These are phyloP conservation scores for Drosophila seclusa DNA, from an alignment of 2,888 invertebrate species.

Conservation along the genomic window DNA sequence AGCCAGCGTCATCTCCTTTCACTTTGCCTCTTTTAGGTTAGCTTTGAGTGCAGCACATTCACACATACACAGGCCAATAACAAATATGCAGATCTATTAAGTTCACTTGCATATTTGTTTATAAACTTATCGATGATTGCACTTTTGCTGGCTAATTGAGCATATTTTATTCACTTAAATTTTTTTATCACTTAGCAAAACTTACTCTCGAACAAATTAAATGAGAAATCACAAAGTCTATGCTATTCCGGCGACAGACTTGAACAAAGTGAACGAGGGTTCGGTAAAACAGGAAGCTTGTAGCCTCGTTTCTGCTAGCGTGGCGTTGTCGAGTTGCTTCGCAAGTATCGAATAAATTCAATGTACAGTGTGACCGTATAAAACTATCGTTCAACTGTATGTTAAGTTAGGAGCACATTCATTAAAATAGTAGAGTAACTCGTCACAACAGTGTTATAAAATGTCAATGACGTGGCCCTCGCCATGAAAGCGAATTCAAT, in stretches of 20 bases:
- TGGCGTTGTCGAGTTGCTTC: slow-evolving; percentile 44
- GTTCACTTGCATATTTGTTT: slow-evolving; percentile 71
- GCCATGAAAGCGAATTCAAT: slow-evolving; percentile 23
- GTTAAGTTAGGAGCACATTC: slow-evolving; percentile 27
- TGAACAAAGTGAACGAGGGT: slow-evolving; percentile 89
- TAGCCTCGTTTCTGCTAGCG: slow-evolving; percentile 71
- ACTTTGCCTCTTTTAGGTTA: slow-evolving; percentile 68
- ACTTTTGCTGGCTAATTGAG: slow-evolving; percentile 49
- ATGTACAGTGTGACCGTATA: slow-evolving; percentile 10
- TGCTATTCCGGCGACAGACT: slow-evolving; percentile 89
- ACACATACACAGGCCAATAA: slow-evolving; percentile 29
- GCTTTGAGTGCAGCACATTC: slow-evolving; percentile 24
- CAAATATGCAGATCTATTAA: slow-evolving; percentile 52
- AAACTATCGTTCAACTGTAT: not conserved
- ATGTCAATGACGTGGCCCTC: slow-evolving; percentile 55
- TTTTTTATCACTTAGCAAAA: slow-evolving; percentile 61
- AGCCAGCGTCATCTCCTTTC: slow-evolving; percentile 67
- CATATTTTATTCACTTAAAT: slow-evolving; percentile 40
- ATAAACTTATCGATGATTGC: slow-evolving; percentile 43
- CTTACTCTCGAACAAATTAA: slow-evolving; percentile 83
- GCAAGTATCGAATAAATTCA: slow-evolving; percentile 10
- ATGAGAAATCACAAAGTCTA: slow-evolving; percentile 84
- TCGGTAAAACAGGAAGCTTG: slow-evolving; percentile 83
- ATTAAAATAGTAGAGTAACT: not conserved
- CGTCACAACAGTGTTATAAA: slow-evolving; percentile 40